Conservation (phyloP, 1,140 invertebrate species). For the Drepana arcuata region DNA sequence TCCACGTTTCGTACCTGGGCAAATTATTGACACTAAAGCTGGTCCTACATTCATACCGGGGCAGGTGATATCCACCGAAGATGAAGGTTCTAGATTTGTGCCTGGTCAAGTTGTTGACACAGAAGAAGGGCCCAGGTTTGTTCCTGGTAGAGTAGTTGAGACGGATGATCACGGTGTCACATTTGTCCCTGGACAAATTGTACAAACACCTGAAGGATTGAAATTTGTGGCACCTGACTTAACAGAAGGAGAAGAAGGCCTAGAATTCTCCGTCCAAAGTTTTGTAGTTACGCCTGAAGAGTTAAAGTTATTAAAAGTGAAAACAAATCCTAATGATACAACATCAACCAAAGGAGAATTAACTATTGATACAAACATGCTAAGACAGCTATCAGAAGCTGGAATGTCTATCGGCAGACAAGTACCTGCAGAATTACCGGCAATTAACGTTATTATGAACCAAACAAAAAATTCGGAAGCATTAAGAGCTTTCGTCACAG, state of each 20-base stretch:
- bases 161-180: conserved; percentile 77
- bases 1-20: conserved; percentile 79
- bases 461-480: conserved; percentile 69
- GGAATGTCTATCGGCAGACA: conserved; percentile 80
- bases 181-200: conserved; percentile 81
- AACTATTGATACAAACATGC: conserved; percentile 78
- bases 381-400: conserved; percentile 79
- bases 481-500: conserved; percentile 65
- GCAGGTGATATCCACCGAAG: conserved; percentile 80
- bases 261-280: conserved; percentile 82
- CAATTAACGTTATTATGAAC: conserved; percentile 75
- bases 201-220: conserved; percentile 80
- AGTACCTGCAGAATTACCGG: conserved; percentile 74
- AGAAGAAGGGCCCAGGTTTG: conserved; percentile 79
- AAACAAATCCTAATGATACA: conserved; percentile 71
- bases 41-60: conserved; percentile 83
- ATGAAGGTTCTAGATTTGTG: conserved; percentile 80
- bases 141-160: conserved; percentile 80
- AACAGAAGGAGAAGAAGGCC: conserved; percentile 76
- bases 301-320: conserved; percentile 75
- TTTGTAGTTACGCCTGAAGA: conserved; percentile 83
- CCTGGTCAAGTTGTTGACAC: conserved; percentile 84
- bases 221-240: conserved; percentile 81
- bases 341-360: conserved; percentile 73
- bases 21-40: conserved; percentile 80